Evolutionary conservation across 2,888 invertebrate species (phyloP).

Genomic region (Plebejus anna): DNA sequence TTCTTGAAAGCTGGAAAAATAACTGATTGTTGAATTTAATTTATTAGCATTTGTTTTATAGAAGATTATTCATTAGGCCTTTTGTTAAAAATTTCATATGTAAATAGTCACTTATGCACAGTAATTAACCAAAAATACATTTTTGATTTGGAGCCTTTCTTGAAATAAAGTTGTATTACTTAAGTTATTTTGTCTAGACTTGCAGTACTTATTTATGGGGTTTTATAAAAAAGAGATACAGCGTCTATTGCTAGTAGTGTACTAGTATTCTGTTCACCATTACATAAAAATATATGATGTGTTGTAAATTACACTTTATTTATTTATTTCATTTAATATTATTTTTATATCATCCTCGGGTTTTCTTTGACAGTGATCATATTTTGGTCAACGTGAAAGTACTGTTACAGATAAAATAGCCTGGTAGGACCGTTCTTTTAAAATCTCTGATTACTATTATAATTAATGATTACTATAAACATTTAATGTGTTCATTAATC

Average conservation of each 20-base stretch:
- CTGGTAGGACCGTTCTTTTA: too few species aligned
- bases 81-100: not conserved
- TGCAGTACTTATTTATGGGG: not conserved
- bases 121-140: not conserved
- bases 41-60: conserved; percentile 9
- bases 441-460: too few species aligned
- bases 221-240: too few species aligned
- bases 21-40: conserved; percentile 29
- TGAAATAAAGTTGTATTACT: not conserved
- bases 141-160: not conserved
- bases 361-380: not conserved
- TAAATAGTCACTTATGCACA: not conserved
- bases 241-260: too few species aligned
- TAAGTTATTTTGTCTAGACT: not conserved
- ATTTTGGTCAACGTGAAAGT: too few species aligned
- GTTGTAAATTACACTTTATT: too few species aligned
- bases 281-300: too few species aligned
- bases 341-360: too few species aligned
- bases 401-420: too few species aligned
- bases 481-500: not conserved
- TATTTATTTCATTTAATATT: too few species aligned
- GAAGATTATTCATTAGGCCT: conserved; percentile 1
- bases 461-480: not conserved
- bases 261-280: too few species aligned
- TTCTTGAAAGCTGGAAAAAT: conserved; percentile 5